Evolutionary conservation across 1,140 invertebrate genomes (phyloP).

Genomic region (Formica exsecta): DNA sequence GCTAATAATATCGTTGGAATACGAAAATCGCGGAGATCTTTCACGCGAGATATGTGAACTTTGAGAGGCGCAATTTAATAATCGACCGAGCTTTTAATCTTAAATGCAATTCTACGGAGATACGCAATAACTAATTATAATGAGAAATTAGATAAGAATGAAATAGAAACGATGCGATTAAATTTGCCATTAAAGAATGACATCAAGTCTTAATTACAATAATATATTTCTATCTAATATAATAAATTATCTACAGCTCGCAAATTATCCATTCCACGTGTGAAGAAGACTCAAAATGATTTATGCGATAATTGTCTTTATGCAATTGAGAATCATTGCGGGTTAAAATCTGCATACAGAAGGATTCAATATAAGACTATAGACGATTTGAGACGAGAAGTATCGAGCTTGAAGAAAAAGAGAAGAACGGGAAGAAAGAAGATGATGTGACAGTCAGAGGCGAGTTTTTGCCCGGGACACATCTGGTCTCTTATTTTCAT

Average conservation of each 20-base stretch:
- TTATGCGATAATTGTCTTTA: background rate
- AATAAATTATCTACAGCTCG: background rate
- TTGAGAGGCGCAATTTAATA: background rate
- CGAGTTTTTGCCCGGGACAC: constrained; percentile 70
- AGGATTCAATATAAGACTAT: background rate
- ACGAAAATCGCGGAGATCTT: constrained; percentile 25
- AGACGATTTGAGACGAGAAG: background rate
- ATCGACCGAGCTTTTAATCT: background rate
- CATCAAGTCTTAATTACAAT: too few species aligned
- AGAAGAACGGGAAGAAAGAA: constrained; percentile 56
- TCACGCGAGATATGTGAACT: constrained; percentile 8
- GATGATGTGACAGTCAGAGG: constrained; percentile 72
- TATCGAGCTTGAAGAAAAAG: constrained; percentile 39
- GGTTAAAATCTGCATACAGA: constrained; percentile 34
- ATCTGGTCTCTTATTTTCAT: constrained; percentile 76
- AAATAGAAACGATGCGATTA: background rate
- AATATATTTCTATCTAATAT: too few species aligned
- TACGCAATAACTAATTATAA: background rate
- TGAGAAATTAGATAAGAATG: background rate
- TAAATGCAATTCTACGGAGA: constrained; percentile 3
- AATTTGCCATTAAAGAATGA: background rate
- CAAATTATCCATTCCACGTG: background rate
- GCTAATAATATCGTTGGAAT: constrained; percentile 38
- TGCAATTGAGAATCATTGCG: background rate
- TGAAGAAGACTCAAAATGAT: background rate